Evolutionary conservation across 2,888 invertebrate genomes (phyloP).

Genomic region (Apamea sordens): DNA sequence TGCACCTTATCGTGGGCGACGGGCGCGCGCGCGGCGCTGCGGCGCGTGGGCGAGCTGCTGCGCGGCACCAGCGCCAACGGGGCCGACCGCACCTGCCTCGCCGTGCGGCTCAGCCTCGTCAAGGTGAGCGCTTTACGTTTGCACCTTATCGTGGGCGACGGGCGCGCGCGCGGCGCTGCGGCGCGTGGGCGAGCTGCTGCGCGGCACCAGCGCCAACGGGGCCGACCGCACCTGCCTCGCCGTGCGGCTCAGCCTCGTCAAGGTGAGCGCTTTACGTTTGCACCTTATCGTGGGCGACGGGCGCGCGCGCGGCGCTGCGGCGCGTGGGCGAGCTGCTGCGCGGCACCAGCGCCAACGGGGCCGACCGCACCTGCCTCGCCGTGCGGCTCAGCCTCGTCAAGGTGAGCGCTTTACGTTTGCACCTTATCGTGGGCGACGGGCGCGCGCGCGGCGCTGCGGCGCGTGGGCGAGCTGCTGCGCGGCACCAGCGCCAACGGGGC

Average conservation of each 20-base stretch:
- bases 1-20: not conserved
- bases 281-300: not conserved
- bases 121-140: constrained; percentile 84
- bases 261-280: constrained; percentile 81
- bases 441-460: too few species aligned
- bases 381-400: constrained; percentile 92
- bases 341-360: constrained; percentile 90
- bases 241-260: constrained; percentile 91
- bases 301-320: too few species aligned
- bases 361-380: constrained; percentile 91
- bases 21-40: too few species aligned
- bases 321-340: constrained; percentile 90
- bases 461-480: constrained; percentile 90
- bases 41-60: too few species aligned
- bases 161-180: too few species aligned
- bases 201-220: constrained; percentile 90
- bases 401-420: constrained; percentile 77
- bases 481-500: constrained; percentile 91
- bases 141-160: not conserved
- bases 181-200: too few species aligned
- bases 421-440: not conserved
- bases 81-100: constrained; percentile 91
- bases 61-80: constrained; percentile 90
- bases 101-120: constrained; percentile 91
- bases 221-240: constrained; percentile 91